Percentiles rank a stretch among this genome's conserved stretches.
Conservation (phyloP, 2,888 invertebrate species). For the Pandemis cinnamomeana region DNA sequence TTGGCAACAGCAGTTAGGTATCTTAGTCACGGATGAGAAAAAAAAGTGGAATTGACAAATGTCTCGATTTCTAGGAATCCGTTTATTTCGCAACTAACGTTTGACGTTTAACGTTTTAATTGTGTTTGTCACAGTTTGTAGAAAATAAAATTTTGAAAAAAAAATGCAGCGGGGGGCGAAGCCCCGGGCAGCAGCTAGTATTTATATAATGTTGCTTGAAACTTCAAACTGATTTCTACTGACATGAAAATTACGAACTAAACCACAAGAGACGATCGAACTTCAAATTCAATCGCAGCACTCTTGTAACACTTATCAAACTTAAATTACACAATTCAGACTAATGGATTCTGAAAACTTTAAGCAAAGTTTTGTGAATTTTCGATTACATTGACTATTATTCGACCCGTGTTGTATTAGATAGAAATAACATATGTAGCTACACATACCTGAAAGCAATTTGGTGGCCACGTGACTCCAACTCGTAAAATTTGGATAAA, state of each 20-base stretch:
- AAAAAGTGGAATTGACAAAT: no score
- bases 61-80: no score
- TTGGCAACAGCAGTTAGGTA: no score
- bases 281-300: constrained; percentile 13
- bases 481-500: constrained; percentile 93
- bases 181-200: no score
- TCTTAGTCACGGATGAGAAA: no score
- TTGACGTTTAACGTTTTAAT: no score
- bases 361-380: constrained; percentile 1
- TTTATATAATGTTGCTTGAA: background rate
- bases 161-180: no score
- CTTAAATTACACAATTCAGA: constrained; percentile 44
- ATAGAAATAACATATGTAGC: no score
- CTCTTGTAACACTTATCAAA: constrained; percentile 20
- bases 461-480: constrained; percentile 96
- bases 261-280: constrained; percentile 21
- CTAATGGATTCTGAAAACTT: constrained; percentile 15
- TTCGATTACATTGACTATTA: constrained; percentile 1
- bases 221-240: background rate
- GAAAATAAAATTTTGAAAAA: no score
- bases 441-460: constrained; percentile 88
- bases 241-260: constrained; percentile 3
- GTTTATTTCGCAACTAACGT: no score
- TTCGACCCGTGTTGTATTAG: background rate
- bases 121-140: no score